phyloP scores from a whole-genome alignment of 2,888 invertebrate species.

The Callinectes sapidus region DNA sequence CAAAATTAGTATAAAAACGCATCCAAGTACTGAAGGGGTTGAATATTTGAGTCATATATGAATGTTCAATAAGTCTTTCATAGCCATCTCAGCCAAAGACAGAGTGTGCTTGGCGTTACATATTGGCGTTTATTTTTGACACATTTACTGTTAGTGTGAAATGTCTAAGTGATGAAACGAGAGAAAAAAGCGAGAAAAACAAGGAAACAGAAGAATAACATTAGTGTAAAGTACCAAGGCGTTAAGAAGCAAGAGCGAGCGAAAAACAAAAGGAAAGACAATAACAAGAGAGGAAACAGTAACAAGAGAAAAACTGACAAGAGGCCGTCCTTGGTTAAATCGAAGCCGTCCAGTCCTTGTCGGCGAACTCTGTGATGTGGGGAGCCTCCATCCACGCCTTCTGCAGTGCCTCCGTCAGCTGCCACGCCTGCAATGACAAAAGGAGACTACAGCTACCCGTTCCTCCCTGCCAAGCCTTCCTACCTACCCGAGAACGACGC shows the following conservation, averaged over 20 bases:
- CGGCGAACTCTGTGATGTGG: slow-evolving; percentile 56
- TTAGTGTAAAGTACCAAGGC: neutral
- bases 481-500: slow-evolving; percentile 4
- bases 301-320: slow-evolving; percentile 51
- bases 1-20: too few relatives aligned
- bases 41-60: neutral
- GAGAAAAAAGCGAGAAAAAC: neutral
- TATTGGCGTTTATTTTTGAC: too few relatives aligned
- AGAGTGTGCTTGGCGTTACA: too few relatives aligned
- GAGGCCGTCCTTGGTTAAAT: slow-evolving; percentile 46
- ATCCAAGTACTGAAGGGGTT: too few relatives aligned
- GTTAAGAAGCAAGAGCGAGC: neutral
- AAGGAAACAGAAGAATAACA: neutral
- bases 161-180: neutral
- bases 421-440: slow-evolving; percentile 8
- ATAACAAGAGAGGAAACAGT: neutral
- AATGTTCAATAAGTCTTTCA: too few relatives aligned
- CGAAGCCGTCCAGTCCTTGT: slow-evolving; percentile 56
- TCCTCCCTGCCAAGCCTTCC: neutral
- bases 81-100: neutral
- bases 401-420: neutral
- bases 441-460: neutral
- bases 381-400: neutral
- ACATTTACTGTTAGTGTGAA: too few relatives aligned
- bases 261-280: too few relatives aligned